Base-by-base conservation (phyloP, 37 sponge, comb jelly and placozoan species). In the Dysidea cf. avara region DNA sequence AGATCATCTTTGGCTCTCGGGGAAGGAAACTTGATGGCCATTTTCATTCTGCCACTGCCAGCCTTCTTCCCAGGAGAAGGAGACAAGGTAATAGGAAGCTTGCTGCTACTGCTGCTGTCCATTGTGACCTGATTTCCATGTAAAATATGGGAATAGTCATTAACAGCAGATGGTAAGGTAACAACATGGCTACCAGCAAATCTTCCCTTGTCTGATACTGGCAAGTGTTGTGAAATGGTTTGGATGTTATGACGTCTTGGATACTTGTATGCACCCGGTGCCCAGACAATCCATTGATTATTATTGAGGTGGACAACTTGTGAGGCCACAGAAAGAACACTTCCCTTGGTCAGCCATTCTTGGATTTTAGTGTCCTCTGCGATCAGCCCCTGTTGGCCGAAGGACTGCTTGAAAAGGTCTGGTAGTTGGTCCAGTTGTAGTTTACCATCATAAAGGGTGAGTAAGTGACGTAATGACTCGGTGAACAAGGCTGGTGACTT, bases 381-480 rank as follows among this genome's bases (percentile, higher is more conserved):
- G 9, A 43, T 43, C 7, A 43, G 7, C 5, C 7, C 7, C 46
- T 12, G 46, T 5, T 25, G 7, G 31, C 80, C 80, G 39, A 80
- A 86, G 3, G 47, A 47, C 13, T 30, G n/a, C 16, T 1, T 1
- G 57, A 75, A 86, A n/a, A 76, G 26, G 16, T 36, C 30, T 16
- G 65, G 39, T 22, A 86, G 58, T 18, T 69, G 49, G 20, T 51
- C 66, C n/a, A 75, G 58, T 4, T 65, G 54, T 11, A 86, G 25
- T 7, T 69, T 34, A 40, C 81, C 81, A 62, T 80, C 40, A 50
- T 70, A 38, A 4, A 66, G 24, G 32, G 87, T 75, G 30, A 86
- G 72, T 4, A 86, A 75, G 52, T 74, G 55, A 6, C 87, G 70
- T 36, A 86, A 4, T 64, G 80, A 81, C 76, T 86, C 87, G 7